Conservation (phyloP, 2,113 vertebrate genomes). For the Aspidoscelis tigris region DNA sequence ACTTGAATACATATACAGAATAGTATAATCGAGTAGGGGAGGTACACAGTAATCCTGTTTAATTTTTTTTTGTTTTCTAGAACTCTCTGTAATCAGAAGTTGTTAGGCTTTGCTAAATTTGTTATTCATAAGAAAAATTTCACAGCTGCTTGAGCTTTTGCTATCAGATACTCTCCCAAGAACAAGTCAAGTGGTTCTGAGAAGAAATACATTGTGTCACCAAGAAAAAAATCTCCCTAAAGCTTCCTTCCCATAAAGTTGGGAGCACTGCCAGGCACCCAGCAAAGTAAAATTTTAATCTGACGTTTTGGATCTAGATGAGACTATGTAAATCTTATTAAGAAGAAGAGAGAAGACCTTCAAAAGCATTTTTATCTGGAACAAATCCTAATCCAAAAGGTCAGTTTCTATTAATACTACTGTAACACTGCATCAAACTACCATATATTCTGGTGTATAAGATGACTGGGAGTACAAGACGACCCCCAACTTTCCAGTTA, state of each 20-base stretch:
- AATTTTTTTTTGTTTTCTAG: not conserved
- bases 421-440: not conserved
- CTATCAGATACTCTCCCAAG: not conserved
- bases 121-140: not conserved
- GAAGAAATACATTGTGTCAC: constrained; percentile 31
- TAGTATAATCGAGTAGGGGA: no score
- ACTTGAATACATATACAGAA: no score
- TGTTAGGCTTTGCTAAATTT: constrained; percentile 37
- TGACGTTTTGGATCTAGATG: constrained; percentile 36
- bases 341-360: not conserved
- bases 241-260: constrained; percentile 44
- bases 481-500: no score
- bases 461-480: no score
- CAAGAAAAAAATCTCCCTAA: constrained; percentile 40
- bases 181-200: not conserved
- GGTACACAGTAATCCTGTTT: constrained; percentile 17
- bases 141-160: not conserved
- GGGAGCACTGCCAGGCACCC: constrained; percentile 35
- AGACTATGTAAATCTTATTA: constrained; percentile 12
- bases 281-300: constrained; percentile 41
- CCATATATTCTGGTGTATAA: not conserved
- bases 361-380: constrained; percentile 30
- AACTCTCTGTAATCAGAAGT: constrained; percentile 25
- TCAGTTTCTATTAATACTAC: not conserved
- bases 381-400: constrained; percentile 28